Evolutionary conservation across 2,113 vertebrate genomes (phyloP), one percentile per base, ranked within the genome.

Genomic region (Thamnophis sirtalis): DNA sequence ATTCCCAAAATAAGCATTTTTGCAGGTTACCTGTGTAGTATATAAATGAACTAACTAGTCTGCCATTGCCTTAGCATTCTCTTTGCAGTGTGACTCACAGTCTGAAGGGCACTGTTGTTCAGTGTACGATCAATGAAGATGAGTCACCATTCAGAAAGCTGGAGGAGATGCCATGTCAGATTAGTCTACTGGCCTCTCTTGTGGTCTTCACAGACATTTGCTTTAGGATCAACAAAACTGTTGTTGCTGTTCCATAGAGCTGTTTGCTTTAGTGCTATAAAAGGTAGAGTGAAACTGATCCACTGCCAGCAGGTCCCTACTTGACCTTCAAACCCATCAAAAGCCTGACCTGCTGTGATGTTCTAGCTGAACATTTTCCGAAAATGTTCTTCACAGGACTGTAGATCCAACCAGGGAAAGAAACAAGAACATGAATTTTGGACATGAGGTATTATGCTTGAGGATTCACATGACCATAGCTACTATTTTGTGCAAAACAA

Each of bases 131-230:
- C 73, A 11, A 38, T 33, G 49, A 17, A 84, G 87, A 84, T 93
- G 90, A 93, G 38, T 93, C 87, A 86, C 50, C 10, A 21, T 9
- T 19, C 49, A 86, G 5, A 21, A 56, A 86, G 5, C 33, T 50
- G 48, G 60, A 73, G 63, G 89, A 84, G 11, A 54, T 91, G 92
- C 55, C 92, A 85, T 63, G 53, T 91, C 68, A 5, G 63, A 93
- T 93, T 63, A 91, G 54, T 28, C 85, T 48, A 87, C 7, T 21
- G 54, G 86, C n/a, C 17, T 4, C 15, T 88, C 89, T 60, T 17
- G 13, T 53, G 9, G 84, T 55, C 48, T 73, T 93, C 15, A 54
- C 33, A 43, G 63, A 2, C 48, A 87, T 19, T 8, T 4, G n/a
- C 86, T 84, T 53, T 54, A 91, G 90, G 38, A 17, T 24, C 38